These are phyloP conservation scores for Drosophila tristis DNA, from an alignment of 1,140 invertebrate species.

Conservation along the genomic window DNA sequence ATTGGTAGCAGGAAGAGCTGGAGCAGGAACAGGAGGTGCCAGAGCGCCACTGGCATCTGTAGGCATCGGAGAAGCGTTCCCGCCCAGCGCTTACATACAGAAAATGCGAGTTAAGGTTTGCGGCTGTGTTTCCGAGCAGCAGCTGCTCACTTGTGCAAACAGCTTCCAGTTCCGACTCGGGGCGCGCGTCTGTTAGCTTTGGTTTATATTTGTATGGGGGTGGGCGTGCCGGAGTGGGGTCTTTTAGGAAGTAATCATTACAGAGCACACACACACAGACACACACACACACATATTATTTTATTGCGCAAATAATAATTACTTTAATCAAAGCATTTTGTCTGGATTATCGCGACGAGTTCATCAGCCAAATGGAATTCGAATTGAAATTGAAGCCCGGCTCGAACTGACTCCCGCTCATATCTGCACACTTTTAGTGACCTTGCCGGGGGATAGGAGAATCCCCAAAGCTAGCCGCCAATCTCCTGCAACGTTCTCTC, in stretches of 20 bases:
- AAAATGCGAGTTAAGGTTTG: slow-evolving; percentile 21
- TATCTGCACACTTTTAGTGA: slow-evolving; percentile 7
- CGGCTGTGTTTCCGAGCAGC: slow-evolving; percentile 22
- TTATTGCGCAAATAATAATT: slow-evolving; percentile 74
- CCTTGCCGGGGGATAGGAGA: slow-evolving; percentile 7
- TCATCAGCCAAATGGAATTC: slow-evolving; percentile 31
- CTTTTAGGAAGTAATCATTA: slow-evolving; percentile 69
- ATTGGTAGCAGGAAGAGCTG: slow-evolving; percentile 1
- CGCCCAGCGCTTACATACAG: slow-evolving; percentile 16
- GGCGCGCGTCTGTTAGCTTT: slow-evolving; percentile 56
- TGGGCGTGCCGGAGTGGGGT: not conserved
- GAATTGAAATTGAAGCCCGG: slow-evolving; percentile 29
- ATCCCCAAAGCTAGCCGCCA: not conserved
- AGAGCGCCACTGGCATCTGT: slow-evolving; percentile 54
- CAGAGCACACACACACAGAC: slow-evolving; percentile 13
- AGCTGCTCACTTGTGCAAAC: slow-evolving; percentile 57
- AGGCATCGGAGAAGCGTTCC: slow-evolving; percentile 14
- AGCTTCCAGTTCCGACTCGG: slow-evolving; percentile 47
- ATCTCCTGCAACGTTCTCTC: slow-evolving; percentile 36
- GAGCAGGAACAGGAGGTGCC: slow-evolving; percentile 12
- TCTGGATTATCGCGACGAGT: slow-evolving; percentile 42
- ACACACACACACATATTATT: slow-evolving; percentile 41
- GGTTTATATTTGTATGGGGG: slow-evolving; percentile 49
- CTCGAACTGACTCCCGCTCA: slow-evolving; percentile 11
- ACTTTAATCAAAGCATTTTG: slow-evolving; percentile 74